These are phyloP conservation scores for Orthonyx spaldingii DNA, from an alignment of 2,113 vertebrate species.

Conservation along the genomic window DNA sequence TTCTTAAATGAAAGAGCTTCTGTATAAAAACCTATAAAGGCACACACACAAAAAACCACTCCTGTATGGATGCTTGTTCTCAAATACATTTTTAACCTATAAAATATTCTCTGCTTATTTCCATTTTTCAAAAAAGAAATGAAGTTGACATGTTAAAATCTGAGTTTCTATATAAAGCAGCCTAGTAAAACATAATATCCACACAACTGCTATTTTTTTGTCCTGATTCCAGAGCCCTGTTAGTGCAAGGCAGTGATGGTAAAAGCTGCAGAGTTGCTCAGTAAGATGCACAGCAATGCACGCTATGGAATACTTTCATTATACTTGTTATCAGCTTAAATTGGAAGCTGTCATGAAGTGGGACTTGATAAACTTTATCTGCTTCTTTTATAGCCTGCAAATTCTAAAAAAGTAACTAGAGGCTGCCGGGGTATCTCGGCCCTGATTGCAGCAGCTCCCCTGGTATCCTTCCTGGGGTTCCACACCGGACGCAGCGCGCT, in stretches of 20 bases:
- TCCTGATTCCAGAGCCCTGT: neutral
- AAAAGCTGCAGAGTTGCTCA: slow-evolving; percentile 17
- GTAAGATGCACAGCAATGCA: neutral
- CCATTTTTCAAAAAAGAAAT: slow-evolving; percentile 44
- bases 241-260: neutral
- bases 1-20: slow-evolving; percentile 3
- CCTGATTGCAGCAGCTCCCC: neutral
- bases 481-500: neutral
- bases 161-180: slow-evolving; percentile 40
- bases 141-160: slow-evolving; percentile 43
- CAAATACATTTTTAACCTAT: slow-evolving; percentile 45
- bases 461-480: neutral
- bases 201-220: slow-evolving; percentile 25
- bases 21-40: neutral
- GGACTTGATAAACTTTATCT: neutral
- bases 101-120: slow-evolving; percentile 39
- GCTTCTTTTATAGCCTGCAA: neutral
- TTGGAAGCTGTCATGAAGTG: slow-evolving; percentile 1
- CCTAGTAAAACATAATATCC: slow-evolving; percentile 55
- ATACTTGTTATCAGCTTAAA: neutral
- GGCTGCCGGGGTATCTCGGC: neutral
- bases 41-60: neutral
- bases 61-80: neutral
- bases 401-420: neutral
- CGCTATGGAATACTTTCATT: neutral